Conservation (phyloP, 2,888 invertebrate genomes). For the Eristalis tenax region DNA sequence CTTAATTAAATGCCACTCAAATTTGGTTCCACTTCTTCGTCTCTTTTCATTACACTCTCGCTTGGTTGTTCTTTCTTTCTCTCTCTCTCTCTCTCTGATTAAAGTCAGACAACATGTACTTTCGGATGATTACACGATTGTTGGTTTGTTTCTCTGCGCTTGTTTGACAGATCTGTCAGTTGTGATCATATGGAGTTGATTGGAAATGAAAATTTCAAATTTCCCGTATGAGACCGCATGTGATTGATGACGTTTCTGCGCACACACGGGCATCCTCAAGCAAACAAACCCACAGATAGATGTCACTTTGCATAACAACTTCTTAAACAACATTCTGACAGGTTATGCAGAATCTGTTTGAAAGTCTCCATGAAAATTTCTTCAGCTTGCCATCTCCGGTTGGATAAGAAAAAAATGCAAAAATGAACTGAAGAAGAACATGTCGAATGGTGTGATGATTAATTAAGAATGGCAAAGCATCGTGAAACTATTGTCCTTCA, state of each 20-base stretch:
- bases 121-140: background rate
- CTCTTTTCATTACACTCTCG: background rate
- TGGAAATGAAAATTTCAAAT: background rate
- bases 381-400: background rate
- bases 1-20: slow-evolving; percentile 3
- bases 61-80: no score
- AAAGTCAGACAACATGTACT: background rate
- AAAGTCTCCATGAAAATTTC: background rate
- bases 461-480: background rate
- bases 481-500: background rate
- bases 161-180: slow-evolving; percentile 16
- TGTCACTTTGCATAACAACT: slow-evolving; percentile 12
- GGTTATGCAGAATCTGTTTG: background rate
- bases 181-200: slow-evolving; percentile 23
- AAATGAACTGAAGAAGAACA: background rate
- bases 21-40: background rate
- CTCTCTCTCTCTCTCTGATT: background rate
- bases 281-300: background rate
- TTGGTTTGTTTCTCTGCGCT: background rate
- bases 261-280: background rate
- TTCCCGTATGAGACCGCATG: background rate
- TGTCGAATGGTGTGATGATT: background rate
- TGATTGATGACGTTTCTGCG: slow-evolving; percentile 10
- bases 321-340: slow-evolving; percentile 3
- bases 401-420: background rate